Evolutionary conservation across 2,113 vertebrate genomes (phyloP).

Genomic region (Conger conger): DNA sequence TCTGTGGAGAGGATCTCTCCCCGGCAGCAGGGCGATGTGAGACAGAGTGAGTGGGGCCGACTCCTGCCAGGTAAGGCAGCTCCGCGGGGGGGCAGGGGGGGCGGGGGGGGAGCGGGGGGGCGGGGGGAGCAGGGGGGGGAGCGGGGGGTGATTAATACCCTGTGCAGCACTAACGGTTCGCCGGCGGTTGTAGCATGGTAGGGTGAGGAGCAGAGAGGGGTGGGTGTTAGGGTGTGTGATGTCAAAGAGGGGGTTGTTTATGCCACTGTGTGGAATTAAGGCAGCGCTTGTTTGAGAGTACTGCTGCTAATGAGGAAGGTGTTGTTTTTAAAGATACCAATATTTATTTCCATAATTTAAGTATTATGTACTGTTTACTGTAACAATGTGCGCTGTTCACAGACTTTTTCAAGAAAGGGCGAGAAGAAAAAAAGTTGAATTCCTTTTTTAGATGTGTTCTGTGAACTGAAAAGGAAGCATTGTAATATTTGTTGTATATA

Average conservation of each 20-base stretch:
- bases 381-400: not conserved
- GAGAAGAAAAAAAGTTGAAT: not conserved
- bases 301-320: not conserved
- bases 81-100: not conserved
- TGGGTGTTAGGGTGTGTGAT: slow-evolving; percentile 40
- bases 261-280: slow-evolving; percentile 22
- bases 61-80: slow-evolving; percentile 72
- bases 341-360: not conserved
- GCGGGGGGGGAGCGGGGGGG: not conserved
- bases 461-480: not conserved
- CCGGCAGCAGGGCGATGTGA: slow-evolving; percentile 75
- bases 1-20: slow-evolving; percentile 77
- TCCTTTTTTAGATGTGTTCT: not conserved
- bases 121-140: not conserved
- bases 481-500: not conserved
- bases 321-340: not conserved
- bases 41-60: slow-evolving; percentile 68
- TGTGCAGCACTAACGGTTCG: slow-evolving; percentile 6
- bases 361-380: not conserved
- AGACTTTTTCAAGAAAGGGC: slow-evolving; percentile 8
- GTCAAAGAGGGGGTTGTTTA: slow-evolving; percentile 25
- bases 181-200: slow-evolving; percentile 20
- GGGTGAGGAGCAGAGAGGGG: slow-evolving; percentile 8
- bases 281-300: not conserved
- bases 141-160: slow-evolving; percentile 5